These are phyloP conservation scores for Exaiptasia diaphana DNA, from an alignment of 64 coral and sea anemone genomes.

Conservation along the genomic window DNA sequence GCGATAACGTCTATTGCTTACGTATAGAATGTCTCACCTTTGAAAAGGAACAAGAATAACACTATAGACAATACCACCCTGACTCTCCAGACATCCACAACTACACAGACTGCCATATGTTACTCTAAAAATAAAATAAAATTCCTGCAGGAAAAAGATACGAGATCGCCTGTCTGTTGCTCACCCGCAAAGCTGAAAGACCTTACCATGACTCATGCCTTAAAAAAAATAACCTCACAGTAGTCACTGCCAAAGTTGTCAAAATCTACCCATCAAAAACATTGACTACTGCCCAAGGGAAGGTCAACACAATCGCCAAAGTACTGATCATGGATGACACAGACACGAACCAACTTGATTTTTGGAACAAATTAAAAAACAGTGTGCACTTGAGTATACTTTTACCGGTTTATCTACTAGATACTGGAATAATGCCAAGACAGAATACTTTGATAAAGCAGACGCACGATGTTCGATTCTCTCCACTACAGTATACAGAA, in stretches of 20 bases:
- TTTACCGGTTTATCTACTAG: slow-evolving; percentile 47
- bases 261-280: slow-evolving; percentile 32
- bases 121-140: slow-evolving; percentile 42
- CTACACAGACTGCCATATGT: slow-evolving; percentile 42
- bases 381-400: slow-evolving; percentile 40
- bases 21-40: slow-evolving; percentile 27
- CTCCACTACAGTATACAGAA: slow-evolving; percentile 45
- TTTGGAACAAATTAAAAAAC: slow-evolving; percentile 52
- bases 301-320: slow-evolving; percentile 43
- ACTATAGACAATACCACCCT: slow-evolving; percentile 34
- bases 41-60: slow-evolving; percentile 46
- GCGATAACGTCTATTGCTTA: too few species aligned
- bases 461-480: slow-evolving; percentile 36
- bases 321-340: slow-evolving; percentile 39
- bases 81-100: slow-evolving; percentile 37
- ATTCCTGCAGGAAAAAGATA: slow-evolving; percentile 38
- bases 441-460: slow-evolving; percentile 58
- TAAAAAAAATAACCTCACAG: slow-evolving; percentile 42
- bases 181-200: neutral
- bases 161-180: slow-evolving; percentile 14
- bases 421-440: slow-evolving; percentile 62
- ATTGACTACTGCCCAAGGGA: neutral
- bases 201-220: slow-evolving; percentile 14
- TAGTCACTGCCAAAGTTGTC: slow-evolving; percentile 53
- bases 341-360: slow-evolving; percentile 46